Evolutionary conservation across 2,888 invertebrate species (phyloP).

Genomic region (Hetaerina titia): DNA sequence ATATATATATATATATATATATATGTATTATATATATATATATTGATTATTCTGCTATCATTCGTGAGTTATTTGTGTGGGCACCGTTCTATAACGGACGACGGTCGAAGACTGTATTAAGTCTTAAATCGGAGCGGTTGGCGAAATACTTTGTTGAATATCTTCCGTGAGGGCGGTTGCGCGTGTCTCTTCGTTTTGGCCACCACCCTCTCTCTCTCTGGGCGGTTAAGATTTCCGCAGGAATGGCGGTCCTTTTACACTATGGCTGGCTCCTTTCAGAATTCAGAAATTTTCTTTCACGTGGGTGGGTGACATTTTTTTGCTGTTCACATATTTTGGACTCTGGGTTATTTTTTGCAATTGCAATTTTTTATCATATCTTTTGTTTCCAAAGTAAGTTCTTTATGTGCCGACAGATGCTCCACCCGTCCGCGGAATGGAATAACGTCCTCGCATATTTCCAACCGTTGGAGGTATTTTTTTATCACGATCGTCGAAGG

Average conservation of each 20-base stretch:
- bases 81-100: neutral
- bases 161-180: neutral
- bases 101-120: neutral
- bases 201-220: conserved; percentile 17
- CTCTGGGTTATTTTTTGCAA: conserved; percentile 10
- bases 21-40: no score
- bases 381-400: conserved; percentile 59
- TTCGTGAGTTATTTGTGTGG: neutral
- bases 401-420: conserved; percentile 51
- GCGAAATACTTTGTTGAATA: neutral
- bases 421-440: neutral
- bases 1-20: no score
- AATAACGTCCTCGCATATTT: conserved; percentile 29
- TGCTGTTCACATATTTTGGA: conserved; percentile 16
- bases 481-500: neutral
- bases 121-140: neutral
- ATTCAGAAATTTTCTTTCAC: conserved; percentile 45
- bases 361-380: neutral
- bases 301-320: conserved; percentile 39
- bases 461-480: neutral
- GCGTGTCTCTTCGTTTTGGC: neutral
- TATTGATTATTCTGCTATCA: neutral
- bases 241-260: conserved; percentile 44
- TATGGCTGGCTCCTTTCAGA: neutral
- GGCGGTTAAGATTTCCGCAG: neutral